Conservation (phyloP, 2,888 invertebrate species). For the Callyntrura guangdongensis region DNA sequence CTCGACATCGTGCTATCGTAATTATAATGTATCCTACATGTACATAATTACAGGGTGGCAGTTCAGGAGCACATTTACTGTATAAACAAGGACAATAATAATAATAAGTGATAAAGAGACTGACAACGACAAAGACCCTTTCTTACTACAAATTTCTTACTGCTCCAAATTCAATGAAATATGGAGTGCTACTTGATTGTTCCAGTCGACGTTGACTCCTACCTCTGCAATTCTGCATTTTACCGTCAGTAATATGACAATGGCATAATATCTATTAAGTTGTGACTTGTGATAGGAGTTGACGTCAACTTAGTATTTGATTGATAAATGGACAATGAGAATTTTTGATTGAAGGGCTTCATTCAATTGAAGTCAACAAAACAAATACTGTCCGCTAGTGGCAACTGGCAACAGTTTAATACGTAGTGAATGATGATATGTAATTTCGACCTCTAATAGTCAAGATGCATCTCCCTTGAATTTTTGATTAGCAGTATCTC, state of each 20-base stretch:
- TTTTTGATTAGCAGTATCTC: no score
- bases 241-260: no score
- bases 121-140: not conserved
- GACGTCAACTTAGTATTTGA: not conserved
- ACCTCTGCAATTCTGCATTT: no score
- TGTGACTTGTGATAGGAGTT: no score
- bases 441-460: no score
- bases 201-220: no score
- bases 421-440: not conserved
- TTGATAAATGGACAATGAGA: no score
- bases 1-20: not conserved
- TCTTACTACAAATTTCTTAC: no score
- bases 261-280: no score
- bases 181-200: not conserved
- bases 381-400: not conserved
- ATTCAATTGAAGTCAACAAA: not conserved
- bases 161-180: no score
- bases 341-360: not conserved
- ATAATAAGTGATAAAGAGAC: not conserved
- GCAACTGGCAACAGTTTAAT: not conserved
- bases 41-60: not conserved
- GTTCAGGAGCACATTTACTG: not conserved
- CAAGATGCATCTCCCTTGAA: no score
- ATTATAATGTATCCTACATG: no score
- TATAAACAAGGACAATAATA: not conserved